Evolutionary conservation across 2,113 vertebrate genomes (phyloP).

Genomic region (Gobius niger): DNA sequence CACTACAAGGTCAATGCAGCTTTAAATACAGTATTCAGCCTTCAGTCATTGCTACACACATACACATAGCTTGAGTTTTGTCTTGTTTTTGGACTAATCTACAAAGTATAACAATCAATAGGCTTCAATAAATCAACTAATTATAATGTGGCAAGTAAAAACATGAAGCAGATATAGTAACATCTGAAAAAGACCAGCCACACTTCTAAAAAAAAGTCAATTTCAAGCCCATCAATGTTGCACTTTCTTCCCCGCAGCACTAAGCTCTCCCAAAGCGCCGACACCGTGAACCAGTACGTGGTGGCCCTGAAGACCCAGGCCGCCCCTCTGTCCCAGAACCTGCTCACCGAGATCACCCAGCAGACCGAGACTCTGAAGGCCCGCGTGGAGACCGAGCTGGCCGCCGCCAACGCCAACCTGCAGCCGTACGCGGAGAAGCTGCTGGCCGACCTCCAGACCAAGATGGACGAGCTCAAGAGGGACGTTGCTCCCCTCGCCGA

Average conservation of each 20-base stretch:
- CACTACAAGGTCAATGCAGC: too few relatives aligned
- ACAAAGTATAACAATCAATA: too few relatives aligned
- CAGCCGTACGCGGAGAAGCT: constrained; percentile 65
- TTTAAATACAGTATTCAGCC: too few relatives aligned
- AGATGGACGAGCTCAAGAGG: constrained; percentile 77
- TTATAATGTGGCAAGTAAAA: too few relatives aligned
- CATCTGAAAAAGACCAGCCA: too few relatives aligned
- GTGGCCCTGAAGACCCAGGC: constrained; percentile 31
- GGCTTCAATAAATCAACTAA: too few relatives aligned
- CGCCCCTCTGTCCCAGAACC: constrained; percentile 37
- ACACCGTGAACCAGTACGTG: constrained; percentile 37
- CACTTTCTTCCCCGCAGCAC: constrained; percentile 11
- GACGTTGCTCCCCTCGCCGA: constrained; percentile 56
- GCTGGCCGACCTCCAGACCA: constrained; percentile 66
- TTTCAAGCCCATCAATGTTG: background rate
- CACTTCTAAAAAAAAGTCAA: too few relatives aligned
- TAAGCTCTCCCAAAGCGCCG: constrained; percentile 40
- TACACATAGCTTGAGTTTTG: too few relatives aligned
- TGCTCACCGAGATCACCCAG: constrained; percentile 43
- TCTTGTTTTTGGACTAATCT: too few relatives aligned
- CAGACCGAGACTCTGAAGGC: constrained; percentile 55
- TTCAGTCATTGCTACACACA: too few relatives aligned
- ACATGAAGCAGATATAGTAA: too few relatives aligned
- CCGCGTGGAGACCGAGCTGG: constrained; percentile 54
- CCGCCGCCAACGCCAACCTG: constrained; percentile 12